Conservation (phyloP, 2,888 invertebrate genomes). For the Lucinisca nassula region DNA sequence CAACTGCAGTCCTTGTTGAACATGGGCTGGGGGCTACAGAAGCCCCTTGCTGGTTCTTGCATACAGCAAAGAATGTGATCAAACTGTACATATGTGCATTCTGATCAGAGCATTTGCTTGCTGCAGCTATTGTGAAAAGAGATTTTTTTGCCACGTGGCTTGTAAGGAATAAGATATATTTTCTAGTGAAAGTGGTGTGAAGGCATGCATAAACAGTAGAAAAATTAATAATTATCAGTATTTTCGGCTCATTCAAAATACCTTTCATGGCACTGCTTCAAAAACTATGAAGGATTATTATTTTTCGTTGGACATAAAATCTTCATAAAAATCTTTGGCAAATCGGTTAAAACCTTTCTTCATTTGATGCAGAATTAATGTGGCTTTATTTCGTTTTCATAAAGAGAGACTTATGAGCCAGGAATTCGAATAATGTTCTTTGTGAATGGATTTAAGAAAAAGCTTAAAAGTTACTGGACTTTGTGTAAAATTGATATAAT, state of each 20-base stretch:
- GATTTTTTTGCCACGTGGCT: no score
- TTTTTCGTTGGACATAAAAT: background rate
- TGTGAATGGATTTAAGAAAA: background rate
- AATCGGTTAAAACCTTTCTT: background rate
- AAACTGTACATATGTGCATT: no score
- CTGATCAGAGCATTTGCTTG: no score
- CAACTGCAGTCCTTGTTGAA: background rate
- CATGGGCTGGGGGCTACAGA: no score
- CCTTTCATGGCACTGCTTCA: background rate
- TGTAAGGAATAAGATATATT: no score
- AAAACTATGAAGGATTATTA: background rate
- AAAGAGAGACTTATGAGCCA: background rate
- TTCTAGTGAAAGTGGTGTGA: background rate
- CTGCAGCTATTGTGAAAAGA: no score
- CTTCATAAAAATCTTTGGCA: background rate
- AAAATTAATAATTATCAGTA: background rate
- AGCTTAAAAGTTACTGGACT: no score
- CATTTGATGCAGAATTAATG: background rate
- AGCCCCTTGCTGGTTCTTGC: no score
- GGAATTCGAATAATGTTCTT: background rate
- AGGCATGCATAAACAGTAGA: background rate
- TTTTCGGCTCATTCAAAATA: background rate
- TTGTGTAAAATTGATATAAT: no score
- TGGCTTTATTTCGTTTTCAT: background rate
- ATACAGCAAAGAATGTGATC: no score